phyloP scores from a whole-genome alignment of 2,888 invertebrate species.

The Arenicola marina region DNA sequence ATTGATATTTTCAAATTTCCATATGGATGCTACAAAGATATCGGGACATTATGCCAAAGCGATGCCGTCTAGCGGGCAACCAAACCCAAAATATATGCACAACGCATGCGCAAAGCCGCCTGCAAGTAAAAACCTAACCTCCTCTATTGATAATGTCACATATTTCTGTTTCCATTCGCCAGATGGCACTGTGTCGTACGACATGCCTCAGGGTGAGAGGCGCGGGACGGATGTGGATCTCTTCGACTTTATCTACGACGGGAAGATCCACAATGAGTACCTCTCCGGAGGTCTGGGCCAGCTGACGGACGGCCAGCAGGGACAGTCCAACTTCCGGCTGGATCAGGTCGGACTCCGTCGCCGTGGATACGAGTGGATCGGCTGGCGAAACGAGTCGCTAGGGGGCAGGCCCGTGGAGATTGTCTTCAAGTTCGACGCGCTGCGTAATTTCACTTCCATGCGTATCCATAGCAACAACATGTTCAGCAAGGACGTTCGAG shows the following conservation, averaged over 20 bases:
- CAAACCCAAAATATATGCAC: too few relatives aligned
- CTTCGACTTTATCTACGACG: slow-evolving; percentile 84
- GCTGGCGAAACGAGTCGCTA: slow-evolving; percentile 75
- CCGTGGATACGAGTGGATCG: slow-evolving; percentile 81
- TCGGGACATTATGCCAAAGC: too few relatives aligned
- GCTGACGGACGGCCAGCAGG: slow-evolving; percentile 78
- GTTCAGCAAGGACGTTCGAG: slow-evolving; percentile 81
- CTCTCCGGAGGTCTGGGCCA: slow-evolving; percentile 81
- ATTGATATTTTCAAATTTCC: too few relatives aligned
- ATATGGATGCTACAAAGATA: too few relatives aligned
- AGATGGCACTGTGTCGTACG: slow-evolving; percentile 84
- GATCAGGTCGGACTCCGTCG: slow-evolving; percentile 69
- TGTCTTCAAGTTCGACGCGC: slow-evolving; percentile 84
- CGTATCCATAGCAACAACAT: slow-evolving; percentile 84
- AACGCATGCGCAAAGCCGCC: too few relatives aligned
- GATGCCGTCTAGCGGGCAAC: too few relatives aligned
- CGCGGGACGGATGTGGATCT: slow-evolving; percentile 80
- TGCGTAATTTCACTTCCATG: slow-evolving; percentile 82
- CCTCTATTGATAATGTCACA: too few relatives aligned
- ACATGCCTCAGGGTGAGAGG: slow-evolving; percentile 86
- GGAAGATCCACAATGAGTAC: slow-evolving; percentile 66
- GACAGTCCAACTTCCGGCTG: slow-evolving; percentile 75
- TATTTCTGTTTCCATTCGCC: too few relatives aligned
- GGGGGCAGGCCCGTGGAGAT: slow-evolving; percentile 72
- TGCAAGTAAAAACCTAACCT: too few relatives aligned